Evolutionary conservation across 2,113 vertebrate genomes (phyloP), one percentile per base, ranked within the genome.

Genomic region (Scytalopus superciliaris): DNA sequence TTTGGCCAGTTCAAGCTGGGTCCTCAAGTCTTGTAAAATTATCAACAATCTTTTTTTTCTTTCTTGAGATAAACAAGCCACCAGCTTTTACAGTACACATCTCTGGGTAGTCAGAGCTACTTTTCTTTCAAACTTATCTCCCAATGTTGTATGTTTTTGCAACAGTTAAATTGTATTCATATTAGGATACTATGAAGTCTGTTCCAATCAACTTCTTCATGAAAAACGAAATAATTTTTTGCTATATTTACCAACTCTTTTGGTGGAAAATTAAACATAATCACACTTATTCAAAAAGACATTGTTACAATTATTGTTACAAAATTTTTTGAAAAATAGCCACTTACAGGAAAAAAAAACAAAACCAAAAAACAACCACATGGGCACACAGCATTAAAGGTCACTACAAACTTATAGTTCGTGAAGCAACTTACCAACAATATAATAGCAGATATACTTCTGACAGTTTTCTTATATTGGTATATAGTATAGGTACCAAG

Each of bases 281-380:
- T 23, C 52, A 31, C 4, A 68, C 42, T 80, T 68, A 64, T 76
- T 68, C 0, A 3, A 53, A 83, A 78, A 31, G 19, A 35, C 3
- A 28, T n/a, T n/a, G 0, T 87, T 44, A 9, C 1, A 23, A 63
- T 7, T 16, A 30, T 3, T 53, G 45, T 62, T 35, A 50, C 30
- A 2, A 57, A 57, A 73, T 68, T 77, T 68, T 31, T 40, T 45
- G 3, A 3, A 10, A 3, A 42, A 42, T 42, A 42, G 40, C 40
- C 14, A 12, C 40, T 42, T 42, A 42, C 40, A 42, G 40, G 14
- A 42, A 42, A 12, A 42, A 42, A 42, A 10, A 42, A 42, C 10
- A 42, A 42, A 12, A 42, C 14, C 14, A 42, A 42, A 42, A n/a
- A n/a, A n/a, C n/a, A n/a, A 28, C 15, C 12, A 40, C 1, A 0